Conservation (phyloP, 2,797 vertebrate genomes). For the Cynodonichthys magdalenae region DNA sequence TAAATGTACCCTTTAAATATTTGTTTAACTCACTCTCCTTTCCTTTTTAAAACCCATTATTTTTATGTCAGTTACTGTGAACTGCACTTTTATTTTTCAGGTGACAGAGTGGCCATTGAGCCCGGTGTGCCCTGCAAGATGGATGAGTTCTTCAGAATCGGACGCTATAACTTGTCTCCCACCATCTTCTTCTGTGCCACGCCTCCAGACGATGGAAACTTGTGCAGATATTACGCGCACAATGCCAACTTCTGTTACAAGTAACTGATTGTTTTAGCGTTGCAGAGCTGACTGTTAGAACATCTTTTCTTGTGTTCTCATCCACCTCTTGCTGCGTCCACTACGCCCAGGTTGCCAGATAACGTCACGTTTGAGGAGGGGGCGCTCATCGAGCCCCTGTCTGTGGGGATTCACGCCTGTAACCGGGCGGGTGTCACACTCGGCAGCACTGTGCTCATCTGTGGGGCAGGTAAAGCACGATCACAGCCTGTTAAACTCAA, state of each 20-base stretch:
- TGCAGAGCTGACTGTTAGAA: conserved; percentile 3
- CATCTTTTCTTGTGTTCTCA: background rate
- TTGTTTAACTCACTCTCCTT: background rate
- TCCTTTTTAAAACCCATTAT: background rate
- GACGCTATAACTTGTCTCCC: conserved; percentile 93
- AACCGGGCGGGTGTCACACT: conserved; percentile 87
- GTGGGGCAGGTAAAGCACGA: conserved; percentile 87
- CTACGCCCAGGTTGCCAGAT: conserved; percentile 87
- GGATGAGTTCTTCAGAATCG: conserved; percentile 92
- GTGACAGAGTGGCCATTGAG: conserved; percentile 94
- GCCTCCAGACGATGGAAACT: conserved; percentile 91
- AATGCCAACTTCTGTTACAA: conserved; percentile 94
- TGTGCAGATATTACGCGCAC: conserved; percentile 93
- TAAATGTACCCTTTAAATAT: too few relatives aligned
- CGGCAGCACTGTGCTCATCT: conserved; percentile 90
- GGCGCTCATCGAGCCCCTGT: conserved; percentile 94
- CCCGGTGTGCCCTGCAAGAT: conserved; percentile 88
- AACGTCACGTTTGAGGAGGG: conserved; percentile 96
- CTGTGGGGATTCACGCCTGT: conserved; percentile 96
- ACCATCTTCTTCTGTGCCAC: conserved; percentile 95
- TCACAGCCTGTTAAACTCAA: background rate
- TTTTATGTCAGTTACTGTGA: background rate
- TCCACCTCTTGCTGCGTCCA: conserved; percentile 1
- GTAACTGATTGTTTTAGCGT: conserved; percentile 65
- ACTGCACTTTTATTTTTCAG: conserved; percentile 63